phyloP scores from a whole-genome alignment of 2,888 invertebrate genomes.

The Erannis defoliaria region DNA sequence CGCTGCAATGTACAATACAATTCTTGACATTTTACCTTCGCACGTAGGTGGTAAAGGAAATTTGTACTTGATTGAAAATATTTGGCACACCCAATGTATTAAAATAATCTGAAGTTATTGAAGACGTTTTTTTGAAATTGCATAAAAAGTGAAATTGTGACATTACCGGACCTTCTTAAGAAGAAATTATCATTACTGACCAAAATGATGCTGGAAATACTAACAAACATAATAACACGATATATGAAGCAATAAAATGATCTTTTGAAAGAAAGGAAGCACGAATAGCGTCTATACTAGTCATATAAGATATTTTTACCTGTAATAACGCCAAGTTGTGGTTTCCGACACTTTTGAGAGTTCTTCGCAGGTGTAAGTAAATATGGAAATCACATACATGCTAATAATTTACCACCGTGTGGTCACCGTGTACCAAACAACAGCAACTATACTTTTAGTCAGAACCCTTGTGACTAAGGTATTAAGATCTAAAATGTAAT shows the following conservation, averaged over 20 bases:
- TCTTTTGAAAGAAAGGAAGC: background rate
- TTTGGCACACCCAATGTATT: conserved; percentile 15
- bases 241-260: background rate
- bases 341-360: conserved; percentile 19
- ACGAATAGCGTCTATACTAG: conserved; percentile 1
- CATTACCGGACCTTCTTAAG: background rate
- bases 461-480: background rate
- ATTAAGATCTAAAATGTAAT: conserved; percentile 12
- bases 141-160: conserved; percentile 13
- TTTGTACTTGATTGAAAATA: conserved; percentile 27
- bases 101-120: conserved; percentile 6
- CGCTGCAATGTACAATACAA: conserved; percentile 34
- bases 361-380: conserved; percentile 18
- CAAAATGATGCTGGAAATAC: background rate
- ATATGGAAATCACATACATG: conserved; percentile 31
- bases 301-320: conserved; percentile 1
- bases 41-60: conserved; percentile 22
- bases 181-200: background rate
- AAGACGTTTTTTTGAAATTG: background rate
- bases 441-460: background rate
- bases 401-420: conserved; percentile 25
- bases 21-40: conserved; percentile 37
- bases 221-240: background rate
- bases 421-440: conserved; percentile 7
- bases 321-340: conserved; percentile 3